Base-by-base conservation (phyloP, 1,140 invertebrate genomes). In the Homarus americanus region DNA sequence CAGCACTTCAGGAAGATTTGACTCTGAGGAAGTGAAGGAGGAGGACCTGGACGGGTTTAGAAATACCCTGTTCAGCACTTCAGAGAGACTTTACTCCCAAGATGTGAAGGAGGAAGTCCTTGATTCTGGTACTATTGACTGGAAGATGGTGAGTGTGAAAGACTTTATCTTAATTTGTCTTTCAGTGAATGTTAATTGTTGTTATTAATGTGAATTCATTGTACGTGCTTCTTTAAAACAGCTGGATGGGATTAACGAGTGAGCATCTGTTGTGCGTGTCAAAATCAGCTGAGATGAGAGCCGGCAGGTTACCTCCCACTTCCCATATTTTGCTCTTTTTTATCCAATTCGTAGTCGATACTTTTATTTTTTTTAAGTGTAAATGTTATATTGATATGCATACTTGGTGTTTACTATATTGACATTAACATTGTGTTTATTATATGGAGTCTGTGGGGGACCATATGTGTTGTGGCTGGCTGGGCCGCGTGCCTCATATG, bases 81-180 rank as follows among this genome's bases (percentile, higher is more conserved):
- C 86, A 2, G 86, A 88, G 24, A 44, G n/a, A 24, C 2, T 63
- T 0, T 4, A 28, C 38, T 15, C 20, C 10, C 32, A 49, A 2
- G 86, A 88, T 28, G 63, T 88, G 2, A 88, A 88, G 78, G 86
- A 88, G 58, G 86, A 88, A 32, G 86, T 88, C 34, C 76, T 88
- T 2, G 86, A 88, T 10, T 88, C 86, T 2, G 86, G 86, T 2
- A 88, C 86, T n/a, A 88, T 88, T 58, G 86, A 88, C 63, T 88
- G 86, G 86, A 80, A 88, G 15, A 80, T 88, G 86, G 86, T 88
- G 38, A 80, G 86, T 78, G 38, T 53, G 20, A 69, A 69, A 32
- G 53, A n/a, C n/a, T n/a, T n/a, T n/a, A n/a, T n/a, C n/a, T n/a
- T n/a, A n/a, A n/a, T n/a, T n/a, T n/a, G n/a, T 58, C 7, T 15